Base-by-base conservation (phyloP, 2,888 invertebrate species). In the Maniola hyperantus region DNA sequence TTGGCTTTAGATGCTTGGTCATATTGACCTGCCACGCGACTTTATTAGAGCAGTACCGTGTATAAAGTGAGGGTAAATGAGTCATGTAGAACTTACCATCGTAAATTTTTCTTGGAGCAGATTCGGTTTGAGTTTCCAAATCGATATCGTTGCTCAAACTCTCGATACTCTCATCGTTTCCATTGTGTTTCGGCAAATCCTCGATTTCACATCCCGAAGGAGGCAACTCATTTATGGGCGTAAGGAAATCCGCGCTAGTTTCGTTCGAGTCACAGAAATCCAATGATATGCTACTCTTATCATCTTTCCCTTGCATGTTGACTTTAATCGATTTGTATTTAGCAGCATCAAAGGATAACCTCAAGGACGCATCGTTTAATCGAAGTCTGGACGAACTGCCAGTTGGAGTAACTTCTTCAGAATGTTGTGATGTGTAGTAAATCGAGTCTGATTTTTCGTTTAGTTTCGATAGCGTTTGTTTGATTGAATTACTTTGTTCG, bases 171-270 rank as follows among this genome's bases (percentile, higher is more conserved):
- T 89, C 91, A 64, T 84, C 91, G 62, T 84, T 89, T 0, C 91
- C 91, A 39, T 91, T 91, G 39, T 87, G 88, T 64, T 88, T 88
- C 18, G 91, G 92, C 74, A 92, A 71, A n/a, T 92, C 89, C 59
- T 91, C 91, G 1, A 91, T 87, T 73, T 91, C 93, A 66, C 92
- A 91, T 0, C 90, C 90, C 0, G 92, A 87, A 0, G 85, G 88
- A 1, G 93, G 93, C 92, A 93, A 90, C 72, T 93, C 93, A 46
- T 93, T 93, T 5, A 93, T 93, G 1, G 92, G 93, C 57, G 93
- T 93, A 63, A 92, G 72, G 68, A 93, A 93, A 73, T 92, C 93
- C 0, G 93, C 92, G 72, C 92, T 92, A 0, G 93, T 93, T 74
- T 93, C 92, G 71, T 93, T 92, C 0, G 92, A 92, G 65, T 92